Base-by-base conservation (phyloP, 2,797 vertebrate species). In the Xenopus petersii region DNA sequence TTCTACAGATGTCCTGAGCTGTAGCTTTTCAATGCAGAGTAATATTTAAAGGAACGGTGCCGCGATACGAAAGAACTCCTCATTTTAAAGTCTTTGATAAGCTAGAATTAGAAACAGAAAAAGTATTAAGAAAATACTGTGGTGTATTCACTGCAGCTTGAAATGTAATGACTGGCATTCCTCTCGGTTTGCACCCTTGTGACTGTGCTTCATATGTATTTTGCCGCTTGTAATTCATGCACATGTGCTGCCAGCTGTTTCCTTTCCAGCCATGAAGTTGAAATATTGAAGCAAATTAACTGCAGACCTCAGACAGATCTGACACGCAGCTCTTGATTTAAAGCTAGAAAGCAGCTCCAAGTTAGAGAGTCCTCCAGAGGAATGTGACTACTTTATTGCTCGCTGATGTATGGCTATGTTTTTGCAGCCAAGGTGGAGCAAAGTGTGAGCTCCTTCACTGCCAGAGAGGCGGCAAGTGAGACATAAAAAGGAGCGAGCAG, bases 281-380 rank as follows among this genome's bases (percentile, higher is more conserved):
- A 64, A 65, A 48, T 73, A 73, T 77, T 55, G 65, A 63, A 68
- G 56, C 26, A 73, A 68, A 69, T 70, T 69, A 69, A 78, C 70
- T 73, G 49, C 70, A 72, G 70, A 56, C 70, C 46, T 55, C 75
- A 83, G 80, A 81, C 79, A 51, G 77, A 74, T 61, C 79, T 73
- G 51, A 81, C 74, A 75, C 70, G 83, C 67, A 84, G 78, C 75
- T 81, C 10, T 60, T 79, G 85, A 86, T 83, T 82, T 78, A 80
- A 81, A 81, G 73, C 12, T 24, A 81, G 84, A 87, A 84, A 82
- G 71, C 80, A 75, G 84, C 70, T 81, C 81, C 83, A 85, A 80
- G 81, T 77, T 82, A 73, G 76, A 84, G 51, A 68, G 76, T 84
- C 86, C 80, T 83, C 81, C 83, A 55, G 71, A 82, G 80, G 84